phyloP scores from a whole-genome alignment of 2,113 vertebrate genomes.

The Sinosuthora webbiana region DNA sequence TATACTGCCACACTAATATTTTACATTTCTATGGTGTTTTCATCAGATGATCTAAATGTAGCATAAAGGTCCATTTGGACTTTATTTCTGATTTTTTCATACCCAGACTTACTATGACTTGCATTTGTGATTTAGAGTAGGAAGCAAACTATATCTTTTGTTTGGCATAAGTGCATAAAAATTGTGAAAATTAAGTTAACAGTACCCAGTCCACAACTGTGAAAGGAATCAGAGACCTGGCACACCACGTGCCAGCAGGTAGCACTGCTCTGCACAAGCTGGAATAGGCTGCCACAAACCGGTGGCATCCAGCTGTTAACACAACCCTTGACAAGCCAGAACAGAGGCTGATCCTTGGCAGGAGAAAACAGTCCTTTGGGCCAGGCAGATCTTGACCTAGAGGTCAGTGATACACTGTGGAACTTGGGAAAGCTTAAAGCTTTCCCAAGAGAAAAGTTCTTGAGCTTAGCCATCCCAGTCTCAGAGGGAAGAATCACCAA shows the following conservation, averaged over 20 bases:
- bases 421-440: background rate
- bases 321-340: background rate
- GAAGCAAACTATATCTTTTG: background rate
- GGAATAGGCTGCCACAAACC: background rate
- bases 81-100: background rate
- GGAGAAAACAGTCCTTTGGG: background rate
- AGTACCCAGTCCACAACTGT: background rate
- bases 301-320: background rate
- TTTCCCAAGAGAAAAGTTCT: background rate
- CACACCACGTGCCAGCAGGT: background rate
- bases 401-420: background rate
- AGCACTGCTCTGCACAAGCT: background rate
- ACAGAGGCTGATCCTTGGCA: background rate
- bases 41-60: background rate
- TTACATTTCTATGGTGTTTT: background rate
- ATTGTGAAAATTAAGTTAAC: background rate
- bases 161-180: background rate
- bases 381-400: background rate
- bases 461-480: background rate
- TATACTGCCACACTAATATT: background rate
- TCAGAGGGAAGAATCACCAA: background rate
- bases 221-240: background rate
- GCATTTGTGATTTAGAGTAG: background rate
- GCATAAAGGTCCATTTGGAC: background rate
- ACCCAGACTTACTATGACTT: background rate